phyloP scores from a whole-genome alignment of 2,797 vertebrate genomes.

The Phalanger gymnotis region DNA sequence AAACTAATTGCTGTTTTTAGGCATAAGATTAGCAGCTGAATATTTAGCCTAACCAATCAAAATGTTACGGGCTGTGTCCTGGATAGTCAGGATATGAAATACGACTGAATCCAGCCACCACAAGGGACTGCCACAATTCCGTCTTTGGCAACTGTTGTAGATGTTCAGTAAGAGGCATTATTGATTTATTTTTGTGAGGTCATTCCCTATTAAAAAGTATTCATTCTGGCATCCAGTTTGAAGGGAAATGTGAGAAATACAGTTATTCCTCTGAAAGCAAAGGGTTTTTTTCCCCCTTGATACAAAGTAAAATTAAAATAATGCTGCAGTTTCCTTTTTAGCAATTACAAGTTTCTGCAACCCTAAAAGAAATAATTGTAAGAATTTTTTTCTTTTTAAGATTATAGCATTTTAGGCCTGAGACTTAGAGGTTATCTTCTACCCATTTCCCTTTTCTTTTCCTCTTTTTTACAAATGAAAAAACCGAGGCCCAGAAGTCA shows the following conservation, averaged over 20 bases:
- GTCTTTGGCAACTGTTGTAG: constrained; percentile 33
- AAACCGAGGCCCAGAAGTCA: not conserved
- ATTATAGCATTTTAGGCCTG: not conserved
- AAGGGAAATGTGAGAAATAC: constrained; percentile 8
- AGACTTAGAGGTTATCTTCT: not conserved
- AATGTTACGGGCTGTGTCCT: constrained; percentile 17
- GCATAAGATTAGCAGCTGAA: constrained; percentile 19
- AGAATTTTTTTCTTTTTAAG: not conserved
- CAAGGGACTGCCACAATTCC: constrained; percentile 1
- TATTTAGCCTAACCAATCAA: constrained; percentile 42
- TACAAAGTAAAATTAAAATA: not conserved
- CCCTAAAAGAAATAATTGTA: not conserved
- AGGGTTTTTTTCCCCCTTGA: not conserved
- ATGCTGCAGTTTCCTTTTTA: not conserved
- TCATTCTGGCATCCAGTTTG: constrained; percentile 1
- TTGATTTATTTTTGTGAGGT: constrained; percentile 37
- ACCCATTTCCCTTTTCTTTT: not conserved
- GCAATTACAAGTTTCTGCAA: not conserved
- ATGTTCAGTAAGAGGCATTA: not conserved
- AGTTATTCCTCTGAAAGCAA: constrained; percentile 35
- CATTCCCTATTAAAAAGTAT: constrained; percentile 28
- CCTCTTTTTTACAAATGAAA: not conserved
- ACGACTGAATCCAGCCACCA: constrained; percentile 17
- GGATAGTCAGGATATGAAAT: not conserved
- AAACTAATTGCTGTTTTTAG: constrained; percentile 8